Base-by-base conservation (phyloP, 53 echinoderm and acorn worm genomes). In the Luidia sarsii region DNA sequence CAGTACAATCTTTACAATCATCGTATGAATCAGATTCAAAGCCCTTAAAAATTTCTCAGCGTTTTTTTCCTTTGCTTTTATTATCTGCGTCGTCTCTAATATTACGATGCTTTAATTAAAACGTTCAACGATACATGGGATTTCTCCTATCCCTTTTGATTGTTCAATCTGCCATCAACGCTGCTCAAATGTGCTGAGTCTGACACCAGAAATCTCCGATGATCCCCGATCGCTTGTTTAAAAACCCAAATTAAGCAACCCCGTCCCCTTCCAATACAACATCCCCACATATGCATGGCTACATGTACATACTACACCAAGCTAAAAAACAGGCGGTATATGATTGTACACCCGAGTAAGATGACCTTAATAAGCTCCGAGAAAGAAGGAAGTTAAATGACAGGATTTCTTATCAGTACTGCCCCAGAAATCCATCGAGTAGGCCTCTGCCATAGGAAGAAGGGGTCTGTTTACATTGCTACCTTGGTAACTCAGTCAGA, bases 1-100 rank as follows among this genome's bases (percentile, higher is more conserved):
- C 72, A 21, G 20, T 39, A 74, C 43, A 77, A 59, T 77, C 77
- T 77, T 77, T 77, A 77, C 77, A 77, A 31, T 36, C 35, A 74
- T 77, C 61, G 43, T 15, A 59, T 31, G 14, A 56, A 55, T 36
- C 38, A 25, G 15, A 38, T 77, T 77, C 33, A 38, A 19, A 66
- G 46, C 1, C 21, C 5, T 1, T 39, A 38, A 34, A 36, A 15
- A 50, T 50, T 51, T 32, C 32, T 48, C 35, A 64, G 41, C 41
- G 41, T 11, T 41, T 41, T 41, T 60, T 2, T 75, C 41, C 15
- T 16, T 77, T 46, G 25, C n/a, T 20, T 77, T 1, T 32, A 16
- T 30, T 39, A 45, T 41, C n/a, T n/a, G n/a, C n/a, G n/a, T n/a
- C n/a, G n/a, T n/a, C n/a, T n/a, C n/a, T n/a, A n/a, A n/a, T n/a